Conservation (phyloP, 2,113 vertebrate species). For the Prionailurus viverrinus region DNA sequence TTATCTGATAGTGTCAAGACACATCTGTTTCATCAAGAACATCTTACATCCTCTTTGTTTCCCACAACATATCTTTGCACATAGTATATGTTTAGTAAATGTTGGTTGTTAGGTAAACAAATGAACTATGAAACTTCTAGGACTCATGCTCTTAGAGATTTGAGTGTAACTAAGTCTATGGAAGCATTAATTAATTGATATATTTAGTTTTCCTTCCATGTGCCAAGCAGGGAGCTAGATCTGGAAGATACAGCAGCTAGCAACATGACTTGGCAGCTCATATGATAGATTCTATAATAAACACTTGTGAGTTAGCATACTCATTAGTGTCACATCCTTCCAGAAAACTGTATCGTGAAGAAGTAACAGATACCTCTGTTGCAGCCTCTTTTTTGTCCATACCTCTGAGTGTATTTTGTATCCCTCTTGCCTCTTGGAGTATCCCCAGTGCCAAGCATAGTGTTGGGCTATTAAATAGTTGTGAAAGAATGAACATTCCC, state of each 20-base stretch:
- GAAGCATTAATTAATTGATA: not conserved
- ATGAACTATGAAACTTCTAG: not conserved
- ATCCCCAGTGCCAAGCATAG: not conserved
- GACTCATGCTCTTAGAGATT: not conserved
- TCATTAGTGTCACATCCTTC: not conserved
- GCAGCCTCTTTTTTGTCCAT: not conserved
- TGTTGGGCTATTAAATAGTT: not conserved
- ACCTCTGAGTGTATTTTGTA: not conserved
- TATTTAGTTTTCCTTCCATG: not conserved
- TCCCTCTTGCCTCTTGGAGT: not conserved
- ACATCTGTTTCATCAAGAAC: not conserved
- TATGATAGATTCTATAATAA: not conserved
- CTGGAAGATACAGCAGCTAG: not conserved
- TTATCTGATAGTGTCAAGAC: not conserved
- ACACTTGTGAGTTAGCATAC: not conserved
- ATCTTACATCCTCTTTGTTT: not conserved
- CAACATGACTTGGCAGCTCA: not conserved
- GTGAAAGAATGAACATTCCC: not conserved
- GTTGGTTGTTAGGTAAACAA: not conserved
- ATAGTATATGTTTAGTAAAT: slow-evolving; percentile 25
- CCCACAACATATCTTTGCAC: not conserved
- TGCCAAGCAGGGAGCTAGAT: not conserved
- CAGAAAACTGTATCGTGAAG: not conserved
- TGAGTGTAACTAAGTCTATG: not conserved
- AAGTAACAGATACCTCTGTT: not conserved